Conservation (phyloP, 2,888 invertebrate species). For the Pseudeuparius sepicola region DNA sequence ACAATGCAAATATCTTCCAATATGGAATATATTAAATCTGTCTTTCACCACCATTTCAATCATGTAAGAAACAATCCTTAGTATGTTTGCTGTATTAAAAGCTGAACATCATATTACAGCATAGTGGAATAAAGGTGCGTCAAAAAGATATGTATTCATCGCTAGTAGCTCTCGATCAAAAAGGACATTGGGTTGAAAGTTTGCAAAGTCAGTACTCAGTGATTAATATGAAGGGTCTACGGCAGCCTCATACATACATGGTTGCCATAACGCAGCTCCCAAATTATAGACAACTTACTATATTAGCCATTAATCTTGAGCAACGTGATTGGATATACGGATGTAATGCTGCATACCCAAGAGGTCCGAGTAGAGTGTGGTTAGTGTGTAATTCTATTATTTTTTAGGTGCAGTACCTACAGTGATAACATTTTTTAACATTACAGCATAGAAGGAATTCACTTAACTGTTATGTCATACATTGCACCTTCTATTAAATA, state of each 20-base stretch:
- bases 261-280: constrained; percentile 47
- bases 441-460: constrained; percentile 47
- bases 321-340: constrained; percentile 69
- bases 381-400: too few species aligned
- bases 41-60: constrained; percentile 46
- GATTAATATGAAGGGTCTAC: constrained; percentile 31
- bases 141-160: constrained; percentile 32
- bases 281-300: constrained; percentile 49
- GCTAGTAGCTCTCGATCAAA: constrained; percentile 33
- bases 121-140: constrained; percentile 31
- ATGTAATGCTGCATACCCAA: constrained; percentile 52
- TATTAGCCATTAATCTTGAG: constrained; percentile 58
- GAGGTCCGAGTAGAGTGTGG: constrained; percentile 51
- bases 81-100: too few species aligned
- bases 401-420: too few species aligned
- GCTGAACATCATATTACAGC: constrained; percentile 23
- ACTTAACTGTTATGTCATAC: constrained; percentile 47
- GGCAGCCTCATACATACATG: constrained; percentile 43
- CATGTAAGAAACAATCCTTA: too few species aligned
- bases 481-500: constrained; percentile 43
- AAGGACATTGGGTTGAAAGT: constrained; percentile 44
- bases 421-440: too few species aligned
- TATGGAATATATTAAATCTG: constrained; percentile 33
- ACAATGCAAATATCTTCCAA: constrained; percentile 40
- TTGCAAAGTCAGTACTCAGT: constrained; percentile 39